Conservation (phyloP, 2,888 invertebrate species). For the Synanthedon andrenaeformis region DNA sequence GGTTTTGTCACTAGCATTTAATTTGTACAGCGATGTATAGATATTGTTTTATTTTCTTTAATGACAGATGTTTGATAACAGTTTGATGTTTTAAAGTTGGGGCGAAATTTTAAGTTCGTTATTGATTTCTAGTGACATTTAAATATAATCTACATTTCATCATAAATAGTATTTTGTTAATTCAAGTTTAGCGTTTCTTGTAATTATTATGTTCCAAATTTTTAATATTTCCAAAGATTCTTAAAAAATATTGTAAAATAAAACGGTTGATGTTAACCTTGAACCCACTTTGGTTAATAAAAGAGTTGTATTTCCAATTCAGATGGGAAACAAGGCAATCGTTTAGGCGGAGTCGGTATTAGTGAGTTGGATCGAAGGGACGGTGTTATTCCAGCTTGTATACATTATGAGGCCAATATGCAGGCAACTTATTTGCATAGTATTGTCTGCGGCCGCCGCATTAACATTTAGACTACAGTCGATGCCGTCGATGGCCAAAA, state of each 20-base stretch:
- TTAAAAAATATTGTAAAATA: not conserved
- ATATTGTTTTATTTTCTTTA: too few relatives aligned
- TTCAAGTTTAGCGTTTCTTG: too few relatives aligned
- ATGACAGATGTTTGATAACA: too few relatives aligned
- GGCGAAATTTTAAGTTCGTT: too few relatives aligned
- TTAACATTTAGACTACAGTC: conserved; percentile 51
- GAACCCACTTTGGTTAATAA: not conserved
- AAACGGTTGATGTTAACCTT: not conserved
- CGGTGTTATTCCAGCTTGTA: conserved; percentile 32
- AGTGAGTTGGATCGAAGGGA: conserved; percentile 3
- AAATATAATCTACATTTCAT: too few relatives aligned
- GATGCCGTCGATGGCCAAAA: conserved; percentile 23
- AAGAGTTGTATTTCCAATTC: not conserved
- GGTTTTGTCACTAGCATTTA: too few relatives aligned
- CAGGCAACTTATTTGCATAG: conserved; percentile 47
- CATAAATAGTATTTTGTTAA: too few relatives aligned
- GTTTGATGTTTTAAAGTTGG: too few relatives aligned
- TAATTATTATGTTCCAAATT: too few relatives aligned
- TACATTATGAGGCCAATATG: conserved; percentile 31
- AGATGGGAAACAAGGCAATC: not conserved
- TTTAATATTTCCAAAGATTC: not conserved
- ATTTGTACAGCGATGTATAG: too few relatives aligned
- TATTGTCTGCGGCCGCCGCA: conserved; percentile 39
- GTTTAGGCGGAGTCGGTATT: not conserved
- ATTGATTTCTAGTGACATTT: too few relatives aligned